phyloP scores from a whole-genome alignment of 2,888 invertebrate genomes.

The Arge pagana region DNA sequence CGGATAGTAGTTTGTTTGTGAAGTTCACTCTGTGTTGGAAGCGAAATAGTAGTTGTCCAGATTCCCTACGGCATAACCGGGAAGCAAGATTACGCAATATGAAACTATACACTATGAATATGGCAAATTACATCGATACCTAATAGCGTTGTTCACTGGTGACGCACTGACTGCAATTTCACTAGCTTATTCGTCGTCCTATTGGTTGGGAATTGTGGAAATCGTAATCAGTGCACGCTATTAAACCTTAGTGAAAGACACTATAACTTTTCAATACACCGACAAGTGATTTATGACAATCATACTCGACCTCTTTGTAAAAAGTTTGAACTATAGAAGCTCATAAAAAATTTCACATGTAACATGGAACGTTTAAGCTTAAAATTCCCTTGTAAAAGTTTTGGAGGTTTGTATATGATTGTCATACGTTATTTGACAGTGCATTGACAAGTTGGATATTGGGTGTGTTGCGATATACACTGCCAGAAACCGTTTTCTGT shows the following conservation, averaged over 20 bases:
- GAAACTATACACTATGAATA: not conserved
- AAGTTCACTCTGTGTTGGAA: not conserved
- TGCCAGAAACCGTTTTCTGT: no score
- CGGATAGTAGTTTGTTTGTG: not conserved
- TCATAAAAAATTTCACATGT: not conserved
- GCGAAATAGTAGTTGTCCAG: no score
- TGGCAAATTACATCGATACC: not conserved
- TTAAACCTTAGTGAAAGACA: no score
- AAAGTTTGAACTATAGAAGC: no score
- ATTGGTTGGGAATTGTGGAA: no score
- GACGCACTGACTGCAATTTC: no score
- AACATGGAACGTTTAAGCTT: not conserved
- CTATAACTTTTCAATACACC: not conserved
- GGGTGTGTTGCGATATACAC: no score
- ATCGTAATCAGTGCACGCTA: no score
- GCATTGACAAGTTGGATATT: not conserved
- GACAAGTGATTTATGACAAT: not conserved
- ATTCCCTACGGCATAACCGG: not conserved
- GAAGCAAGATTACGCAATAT: not conserved
- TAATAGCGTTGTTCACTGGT: no score
- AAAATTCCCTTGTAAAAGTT: not conserved
- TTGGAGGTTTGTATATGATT: not conserved
- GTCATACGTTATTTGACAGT: not conserved
- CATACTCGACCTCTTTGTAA: not conserved
- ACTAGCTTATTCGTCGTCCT: no score